Evolutionary conservation across 64 coral and sea anemone species (phyloP).

Genomic region (Hydrozoanthus tunicans): DNA sequence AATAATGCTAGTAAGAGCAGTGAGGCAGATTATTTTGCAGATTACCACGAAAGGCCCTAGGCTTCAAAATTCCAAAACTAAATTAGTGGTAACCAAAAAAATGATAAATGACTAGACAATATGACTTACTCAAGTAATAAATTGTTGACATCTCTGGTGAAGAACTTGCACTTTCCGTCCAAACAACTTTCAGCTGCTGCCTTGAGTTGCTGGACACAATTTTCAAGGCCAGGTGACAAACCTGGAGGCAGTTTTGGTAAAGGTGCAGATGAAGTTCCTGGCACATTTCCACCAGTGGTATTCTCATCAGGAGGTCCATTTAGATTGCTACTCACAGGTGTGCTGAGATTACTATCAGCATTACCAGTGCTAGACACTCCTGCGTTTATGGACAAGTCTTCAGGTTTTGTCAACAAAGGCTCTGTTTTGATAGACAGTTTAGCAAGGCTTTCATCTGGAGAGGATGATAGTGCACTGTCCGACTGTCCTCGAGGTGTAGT

Average conservation of each 20-base stretch:
- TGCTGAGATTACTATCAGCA: not conserved
- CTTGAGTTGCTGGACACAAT: constrained; percentile 78
- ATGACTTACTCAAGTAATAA: constrained; percentile 88
- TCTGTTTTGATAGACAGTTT: constrained; percentile 24
- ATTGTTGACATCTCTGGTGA: constrained; percentile 96
- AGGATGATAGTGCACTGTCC: constrained; percentile 29
- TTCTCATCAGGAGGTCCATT: constrained; percentile 52
- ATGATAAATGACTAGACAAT: not conserved
- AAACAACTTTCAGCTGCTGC: constrained; percentile 72
- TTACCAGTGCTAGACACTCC: not conserved
- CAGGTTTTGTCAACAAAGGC: not conserved
- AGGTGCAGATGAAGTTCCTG: constrained; percentile 21
- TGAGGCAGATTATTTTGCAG: too few species aligned
- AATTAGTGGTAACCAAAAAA: not conserved
- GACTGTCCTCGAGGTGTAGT: constrained; percentile 20
- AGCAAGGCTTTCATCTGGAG: constrained; percentile 57
- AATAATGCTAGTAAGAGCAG: too few species aligned
- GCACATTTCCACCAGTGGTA: not conserved
- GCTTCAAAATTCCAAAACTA: too few species aligned
- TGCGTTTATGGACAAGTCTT: not conserved
- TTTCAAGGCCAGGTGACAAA: constrained; percentile 67
- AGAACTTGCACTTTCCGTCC: constrained; percentile 99
- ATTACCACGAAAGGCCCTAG: too few species aligned
- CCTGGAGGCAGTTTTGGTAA: constrained; percentile 76
- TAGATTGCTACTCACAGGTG: constrained; percentile 15